Evolutionary conservation across 2,797 vertebrate species (phyloP).

Genomic region (Hyperoplus lanceolatus): DNA sequence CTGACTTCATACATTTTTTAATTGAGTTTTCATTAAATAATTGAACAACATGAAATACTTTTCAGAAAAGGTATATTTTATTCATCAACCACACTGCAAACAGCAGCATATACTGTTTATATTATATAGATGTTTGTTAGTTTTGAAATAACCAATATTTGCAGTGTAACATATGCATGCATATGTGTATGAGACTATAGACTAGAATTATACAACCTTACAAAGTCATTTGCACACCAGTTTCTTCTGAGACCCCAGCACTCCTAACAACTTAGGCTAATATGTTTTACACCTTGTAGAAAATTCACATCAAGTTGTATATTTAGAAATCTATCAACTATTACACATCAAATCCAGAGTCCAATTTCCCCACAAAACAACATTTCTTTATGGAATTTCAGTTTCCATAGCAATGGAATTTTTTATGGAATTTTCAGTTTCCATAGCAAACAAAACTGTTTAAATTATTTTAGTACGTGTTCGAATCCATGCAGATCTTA

Average conservation of each 20-base stretch:
- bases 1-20: not conserved
- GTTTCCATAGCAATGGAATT: not conserved
- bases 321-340: not conserved
- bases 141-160: not conserved
- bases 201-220: not conserved
- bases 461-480: not conserved
- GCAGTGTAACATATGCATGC: not conserved
- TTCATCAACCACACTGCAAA: not conserved
- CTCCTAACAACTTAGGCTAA: not conserved
- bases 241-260: no score
- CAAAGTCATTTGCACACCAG: not conserved
- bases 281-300: not conserved
- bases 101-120: not conserved
- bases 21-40: constrained; percentile 4
- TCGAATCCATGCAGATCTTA: not conserved
- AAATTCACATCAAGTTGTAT: not conserved
- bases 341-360: not conserved
- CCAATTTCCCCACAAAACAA: not conserved
- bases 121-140: not conserved
- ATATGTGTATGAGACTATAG: not conserved
- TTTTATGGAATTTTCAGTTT: not conserved
- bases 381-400: not conserved
- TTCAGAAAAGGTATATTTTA: not conserved
- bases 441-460: not conserved
- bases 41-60: not conserved